Evolutionary conservation across 2,888 invertebrate genomes (phyloP).

Genomic region (Sphaeridia pumilis): DNA sequence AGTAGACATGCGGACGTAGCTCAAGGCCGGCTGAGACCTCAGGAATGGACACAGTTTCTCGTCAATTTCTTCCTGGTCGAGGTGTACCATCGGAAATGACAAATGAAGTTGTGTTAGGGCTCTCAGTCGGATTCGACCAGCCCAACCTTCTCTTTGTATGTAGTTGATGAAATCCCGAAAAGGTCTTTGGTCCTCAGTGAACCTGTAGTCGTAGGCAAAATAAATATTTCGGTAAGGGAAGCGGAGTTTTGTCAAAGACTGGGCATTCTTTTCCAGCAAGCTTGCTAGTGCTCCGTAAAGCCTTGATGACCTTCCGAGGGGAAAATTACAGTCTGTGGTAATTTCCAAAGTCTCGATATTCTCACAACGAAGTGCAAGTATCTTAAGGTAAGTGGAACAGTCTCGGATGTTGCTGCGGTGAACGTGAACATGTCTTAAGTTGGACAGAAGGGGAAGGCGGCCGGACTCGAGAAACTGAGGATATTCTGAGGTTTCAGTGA

Average conservation of each 20-base stretch:
- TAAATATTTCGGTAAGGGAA: slow-evolving; percentile 31
- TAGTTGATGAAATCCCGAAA: slow-evolving; percentile 30
- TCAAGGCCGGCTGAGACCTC: slow-evolving; percentile 11
- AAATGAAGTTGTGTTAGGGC: slow-evolving; percentile 22
- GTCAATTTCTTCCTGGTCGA: slow-evolving; percentile 25
- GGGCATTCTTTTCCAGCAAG: slow-evolving; percentile 18
- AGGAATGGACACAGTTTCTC: slow-evolving; percentile 30
- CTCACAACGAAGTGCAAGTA: slow-evolving; percentile 18
- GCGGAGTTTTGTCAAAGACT: slow-evolving; percentile 17
- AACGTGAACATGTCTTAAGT: slow-evolving; percentile 19
- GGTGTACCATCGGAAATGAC: slow-evolving; percentile 28
- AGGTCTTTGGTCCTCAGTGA: slow-evolving; percentile 27
- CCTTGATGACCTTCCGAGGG: slow-evolving; percentile 21
- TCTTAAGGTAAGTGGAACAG: slow-evolving; percentile 32
- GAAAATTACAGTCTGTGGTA: slow-evolving; percentile 33
- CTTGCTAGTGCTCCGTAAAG: slow-evolving; percentile 23
- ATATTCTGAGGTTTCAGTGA: slow-evolving; percentile 23
- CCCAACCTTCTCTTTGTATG: slow-evolving; percentile 25
- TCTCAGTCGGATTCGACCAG: slow-evolving; percentile 8
- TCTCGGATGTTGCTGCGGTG: slow-evolving; percentile 32
- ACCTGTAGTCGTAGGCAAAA: slow-evolving; percentile 27
- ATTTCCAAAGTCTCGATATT: slow-evolving; percentile 23
- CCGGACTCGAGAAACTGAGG: slow-evolving; percentile 16
- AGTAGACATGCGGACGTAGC: slow-evolving; percentile 20
- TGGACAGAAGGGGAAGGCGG: slow-evolving; percentile 17